Evolutionary conservation across 2,797 vertebrate species (phyloP).

Genomic region (Orientallactaga sibirica): DNA sequence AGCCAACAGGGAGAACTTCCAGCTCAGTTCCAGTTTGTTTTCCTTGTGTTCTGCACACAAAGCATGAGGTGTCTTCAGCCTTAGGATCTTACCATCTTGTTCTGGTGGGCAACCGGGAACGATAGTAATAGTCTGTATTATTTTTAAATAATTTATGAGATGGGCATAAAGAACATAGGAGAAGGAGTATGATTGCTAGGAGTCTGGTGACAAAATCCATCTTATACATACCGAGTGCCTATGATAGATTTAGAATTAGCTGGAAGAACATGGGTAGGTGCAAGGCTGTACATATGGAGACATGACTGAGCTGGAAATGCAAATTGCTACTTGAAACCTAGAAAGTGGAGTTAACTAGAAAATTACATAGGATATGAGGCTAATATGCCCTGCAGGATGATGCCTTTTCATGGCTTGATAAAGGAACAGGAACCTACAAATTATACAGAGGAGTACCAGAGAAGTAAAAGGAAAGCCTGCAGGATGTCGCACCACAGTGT

Average conservation of each 20-base stretch:
- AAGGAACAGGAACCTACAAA: neutral
- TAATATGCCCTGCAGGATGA: neutral
- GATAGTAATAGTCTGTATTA: neutral
- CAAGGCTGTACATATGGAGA: neutral
- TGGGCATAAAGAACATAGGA: neutral
- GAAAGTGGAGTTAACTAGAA: neutral
- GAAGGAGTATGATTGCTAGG: neutral
- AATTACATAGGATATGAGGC: neutral
- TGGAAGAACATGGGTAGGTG: neutral
- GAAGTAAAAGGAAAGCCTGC: neutral
- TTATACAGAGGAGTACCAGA: neutral
- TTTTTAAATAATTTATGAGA: neutral
- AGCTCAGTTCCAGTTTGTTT: no score
- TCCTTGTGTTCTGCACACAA: no score
- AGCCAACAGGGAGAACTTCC: no score
- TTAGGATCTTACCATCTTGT: no score
- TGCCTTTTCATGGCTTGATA: neutral
- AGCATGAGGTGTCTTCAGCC: no score
- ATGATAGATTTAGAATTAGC: neutral
- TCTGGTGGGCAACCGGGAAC: no score
- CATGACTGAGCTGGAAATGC: neutral
- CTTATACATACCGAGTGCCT: neutral
- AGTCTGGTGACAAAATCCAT: neutral
- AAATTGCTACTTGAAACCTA: constrained; percentile 24
- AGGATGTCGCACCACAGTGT: neutral